These are phyloP conservation scores for Platycheirus rosarum DNA, from an alignment of 2,888 invertebrate genomes.

Conservation along the genomic window DNA sequence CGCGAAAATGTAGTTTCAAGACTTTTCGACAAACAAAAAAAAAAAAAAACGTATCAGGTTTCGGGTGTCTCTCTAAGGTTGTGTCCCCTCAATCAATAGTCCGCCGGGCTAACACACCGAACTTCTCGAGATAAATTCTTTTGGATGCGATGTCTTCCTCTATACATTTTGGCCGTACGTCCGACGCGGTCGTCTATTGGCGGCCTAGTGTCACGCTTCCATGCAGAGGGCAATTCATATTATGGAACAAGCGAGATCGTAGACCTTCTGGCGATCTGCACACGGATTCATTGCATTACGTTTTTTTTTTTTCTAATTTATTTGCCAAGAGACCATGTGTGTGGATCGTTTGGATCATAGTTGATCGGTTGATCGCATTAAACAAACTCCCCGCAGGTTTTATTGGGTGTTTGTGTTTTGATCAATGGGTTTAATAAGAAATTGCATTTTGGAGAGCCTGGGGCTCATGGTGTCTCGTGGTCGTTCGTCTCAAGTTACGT, in stretches of 20 bases:
- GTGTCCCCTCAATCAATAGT: conserved; percentile 64
- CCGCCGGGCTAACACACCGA: conserved; percentile 15
- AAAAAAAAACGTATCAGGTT: conserved; percentile 63
- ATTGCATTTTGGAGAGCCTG: conserved; percentile 50
- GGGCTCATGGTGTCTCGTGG: conserved; percentile 43
- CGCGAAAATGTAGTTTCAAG: conserved; percentile 37
- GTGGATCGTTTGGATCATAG: conserved; percentile 56
- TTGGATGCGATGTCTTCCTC: conserved; percentile 53
- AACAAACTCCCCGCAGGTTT: conserved; percentile 68
- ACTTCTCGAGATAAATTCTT: conserved; percentile 58
- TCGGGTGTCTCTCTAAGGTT: conserved; percentile 60
- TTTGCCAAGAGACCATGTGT: conserved; percentile 34
- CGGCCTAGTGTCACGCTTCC: conserved; percentile 67
- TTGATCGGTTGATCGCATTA: conserved; percentile 71
- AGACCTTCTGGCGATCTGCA: conserved; percentile 66
- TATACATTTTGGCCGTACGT: conserved; percentile 4
- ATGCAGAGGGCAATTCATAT: conserved; percentile 72
- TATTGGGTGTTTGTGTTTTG: conserved; percentile 74
- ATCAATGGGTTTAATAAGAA: conserved; percentile 69
- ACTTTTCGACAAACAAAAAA: neutral
- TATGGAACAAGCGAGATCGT: conserved; percentile 53
- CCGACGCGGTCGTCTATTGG: conserved; percentile 21
- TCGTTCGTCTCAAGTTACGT: conserved; percentile 62
- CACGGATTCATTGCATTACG: conserved; percentile 66
- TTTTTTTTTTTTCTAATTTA: conserved; percentile 62